Conservation (phyloP, 2,797 vertebrate genomes). For the Pteronotus mesoamericanus region DNA sequence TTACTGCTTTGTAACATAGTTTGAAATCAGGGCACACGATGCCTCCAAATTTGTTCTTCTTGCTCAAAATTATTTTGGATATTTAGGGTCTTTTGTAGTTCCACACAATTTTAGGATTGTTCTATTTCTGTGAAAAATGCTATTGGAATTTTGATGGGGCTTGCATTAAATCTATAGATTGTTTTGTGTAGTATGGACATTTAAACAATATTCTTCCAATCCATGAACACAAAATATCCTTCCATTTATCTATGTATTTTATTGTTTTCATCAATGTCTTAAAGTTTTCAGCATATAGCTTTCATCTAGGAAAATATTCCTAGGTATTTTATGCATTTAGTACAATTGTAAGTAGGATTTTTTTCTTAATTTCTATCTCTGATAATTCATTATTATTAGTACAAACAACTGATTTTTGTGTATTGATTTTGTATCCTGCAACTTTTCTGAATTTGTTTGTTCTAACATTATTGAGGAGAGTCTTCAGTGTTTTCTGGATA, state of each 20-base stretch:
- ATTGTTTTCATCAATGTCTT: background rate
- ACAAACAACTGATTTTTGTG: background rate
- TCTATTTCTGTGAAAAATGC: background rate
- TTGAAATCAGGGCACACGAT: background rate
- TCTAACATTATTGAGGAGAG: background rate
- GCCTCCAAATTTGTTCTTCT: background rate
- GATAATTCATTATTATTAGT: background rate
- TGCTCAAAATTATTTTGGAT: background rate
- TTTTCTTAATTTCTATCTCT: background rate
- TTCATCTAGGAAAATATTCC: background rate
- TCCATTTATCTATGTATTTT: background rate
- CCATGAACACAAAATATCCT: background rate
- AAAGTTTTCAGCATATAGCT: background rate
- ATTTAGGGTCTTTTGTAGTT: background rate
- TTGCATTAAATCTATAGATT: background rate
- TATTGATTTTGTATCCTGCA: background rate
- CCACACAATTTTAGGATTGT: too few relatives aligned
- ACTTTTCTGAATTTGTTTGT: background rate
- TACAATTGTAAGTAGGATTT: background rate
- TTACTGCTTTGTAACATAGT: background rate
- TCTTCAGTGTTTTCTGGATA: background rate
- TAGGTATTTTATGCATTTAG: background rate
- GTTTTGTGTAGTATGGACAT: background rate
- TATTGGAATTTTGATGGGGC: background rate
- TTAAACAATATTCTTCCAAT: background rate